Base-by-base conservation (phyloP, 1,140 invertebrate species). In the Drosophila eugracilis region DNA sequence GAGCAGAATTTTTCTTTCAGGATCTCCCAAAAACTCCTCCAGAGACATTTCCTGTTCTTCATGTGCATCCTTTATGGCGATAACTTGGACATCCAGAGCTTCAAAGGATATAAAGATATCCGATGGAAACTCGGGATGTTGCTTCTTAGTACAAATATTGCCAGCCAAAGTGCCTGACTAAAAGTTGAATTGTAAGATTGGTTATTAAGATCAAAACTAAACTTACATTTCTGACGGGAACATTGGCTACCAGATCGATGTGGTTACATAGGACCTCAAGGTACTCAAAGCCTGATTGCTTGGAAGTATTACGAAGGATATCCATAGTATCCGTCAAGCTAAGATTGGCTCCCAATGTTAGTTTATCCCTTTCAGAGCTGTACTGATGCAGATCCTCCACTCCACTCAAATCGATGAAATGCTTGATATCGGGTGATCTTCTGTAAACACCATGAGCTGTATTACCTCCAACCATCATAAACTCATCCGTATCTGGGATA, bases 61-160 rank as follows among this genome's bases (percentile, higher is more conserved):
- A 1, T 49, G 42, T 9, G 58, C 34, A 9, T 58, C 57, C 3
- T 36, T 67, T 2, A 69, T 28, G 1, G 47, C 74, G 7, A 91
- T 0, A 0, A 91, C 74, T n/a, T 92, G 88, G 1, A 94, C 95
- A 71, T 94, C 93, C 39, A 94, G 93, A 1, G 95, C 94, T 91
- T 95, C 95, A 14, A 97, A 92, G 9, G 96, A 92, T 17, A 96
- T 80, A 85, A 95, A 96, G 3, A 97, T 80, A 90, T 97, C 96
- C 0, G 96, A 97, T 1, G 95, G 95, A 83, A 97, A 97, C 60
- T 95, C 94, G 1, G 91, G 92, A 71, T 95, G 92, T 4, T 90
- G 76, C 67, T 96, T 94, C 91, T 97, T 97, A 55, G 96, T 93
- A 91, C 95, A 94, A 36, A 97, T 91, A 81, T 97, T 97, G 21